Percentiles rank a stretch among this genome's conserved stretches.
Conservation (phyloP, 1,140 invertebrate species). For the Agraylea sexmaculata region DNA sequence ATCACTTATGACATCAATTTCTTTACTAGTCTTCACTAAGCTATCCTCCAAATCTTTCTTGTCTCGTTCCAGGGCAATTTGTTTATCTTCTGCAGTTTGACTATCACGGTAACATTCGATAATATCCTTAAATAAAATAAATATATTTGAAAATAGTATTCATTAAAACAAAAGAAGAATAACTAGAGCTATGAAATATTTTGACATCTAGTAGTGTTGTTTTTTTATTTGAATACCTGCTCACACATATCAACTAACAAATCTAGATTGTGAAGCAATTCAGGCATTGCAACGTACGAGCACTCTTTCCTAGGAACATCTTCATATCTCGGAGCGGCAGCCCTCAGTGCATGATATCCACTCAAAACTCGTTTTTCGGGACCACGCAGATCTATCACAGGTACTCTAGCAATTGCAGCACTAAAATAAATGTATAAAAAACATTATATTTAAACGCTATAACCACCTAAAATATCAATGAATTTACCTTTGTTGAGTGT, state of each 20-base stretch:
- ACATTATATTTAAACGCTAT: not conserved
- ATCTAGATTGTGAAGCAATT: slow-evolving; percentile 86
- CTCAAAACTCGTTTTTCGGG: slow-evolving; percentile 86
- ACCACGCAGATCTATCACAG: slow-evolving; percentile 98
- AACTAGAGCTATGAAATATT: slow-evolving; percentile 3
- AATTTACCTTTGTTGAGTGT: slow-evolving; percentile 40
- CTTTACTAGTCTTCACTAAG: slow-evolving; percentile 60
- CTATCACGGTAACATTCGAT: slow-evolving; percentile 75
- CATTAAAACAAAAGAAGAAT: slow-evolving; percentile 9
- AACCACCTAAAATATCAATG: not conserved
- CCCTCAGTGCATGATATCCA: slow-evolving; percentile 81
- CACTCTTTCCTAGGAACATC: slow-evolving; percentile 48
- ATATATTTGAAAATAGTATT: slow-evolving; percentile 2
- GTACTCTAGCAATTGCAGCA: slow-evolving; percentile 62
- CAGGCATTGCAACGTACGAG: slow-evolving; percentile 65
- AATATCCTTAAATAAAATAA: slow-evolving; percentile 53
- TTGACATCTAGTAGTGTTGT: not conserved
- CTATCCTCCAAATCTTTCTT: slow-evolving; percentile 55
- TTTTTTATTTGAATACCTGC: slow-evolving; percentile 48
- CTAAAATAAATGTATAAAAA: slow-evolving; percentile 27
- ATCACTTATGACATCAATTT: slow-evolving; percentile 61
- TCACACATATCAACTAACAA: slow-evolving; percentile 86
- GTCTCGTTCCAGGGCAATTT: slow-evolving; percentile 70
- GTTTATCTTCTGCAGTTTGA: slow-evolving; percentile 61
- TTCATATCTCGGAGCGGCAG: slow-evolving; percentile 51